Evolutionary conservation across 2,113 vertebrate genomes (phyloP).

Genomic region (Maylandia zebra): DNA sequence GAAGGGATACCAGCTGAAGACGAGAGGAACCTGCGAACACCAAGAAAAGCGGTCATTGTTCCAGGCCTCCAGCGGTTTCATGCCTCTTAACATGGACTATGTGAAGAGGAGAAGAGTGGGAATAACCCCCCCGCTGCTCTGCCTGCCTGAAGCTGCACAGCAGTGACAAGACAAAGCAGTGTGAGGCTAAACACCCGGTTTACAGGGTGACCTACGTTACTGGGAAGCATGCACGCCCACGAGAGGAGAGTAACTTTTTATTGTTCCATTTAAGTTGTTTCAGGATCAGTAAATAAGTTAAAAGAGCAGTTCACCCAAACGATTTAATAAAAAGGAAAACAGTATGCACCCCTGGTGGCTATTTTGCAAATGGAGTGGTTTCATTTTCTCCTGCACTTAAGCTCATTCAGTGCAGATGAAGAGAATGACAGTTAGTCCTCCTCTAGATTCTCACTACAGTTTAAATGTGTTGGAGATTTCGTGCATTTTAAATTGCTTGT

Average conservation of each 20-base stretch:
- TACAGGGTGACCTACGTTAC: conserved; percentile 3
- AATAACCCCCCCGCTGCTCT: not conserved
- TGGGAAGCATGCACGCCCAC: not conserved
- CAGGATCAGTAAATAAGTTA: not conserved
- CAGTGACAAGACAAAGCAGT: conserved; percentile 23
- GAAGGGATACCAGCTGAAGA: conserved; percentile 43
- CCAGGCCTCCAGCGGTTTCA: conserved; percentile 64
- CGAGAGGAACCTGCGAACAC: conserved; percentile 51
- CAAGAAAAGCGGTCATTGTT: conserved; percentile 63
- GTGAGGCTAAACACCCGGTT: conserved; percentile 38
- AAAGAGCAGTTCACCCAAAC: not conserved
- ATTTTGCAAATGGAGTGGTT: not conserved
- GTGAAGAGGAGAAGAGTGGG: conserved; percentile 48
- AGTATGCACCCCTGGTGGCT: fast-evolving
- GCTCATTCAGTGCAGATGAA: not conserved
- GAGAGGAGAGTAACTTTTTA: not conserved
- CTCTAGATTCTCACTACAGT: not conserved
- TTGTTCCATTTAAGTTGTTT: not conserved
- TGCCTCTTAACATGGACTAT: conserved; percentile 73
- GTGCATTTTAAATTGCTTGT: fast-evolving
- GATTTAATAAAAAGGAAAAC: not conserved
- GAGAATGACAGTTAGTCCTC: not conserved
- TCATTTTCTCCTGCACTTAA: not conserved
- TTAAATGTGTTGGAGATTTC: not conserved
- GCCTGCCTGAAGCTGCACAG: conserved; percentile 39